Evolutionary conservation across 2,888 invertebrate genomes (phyloP).

Genomic region (Asteroscopus sphinx): DNA sequence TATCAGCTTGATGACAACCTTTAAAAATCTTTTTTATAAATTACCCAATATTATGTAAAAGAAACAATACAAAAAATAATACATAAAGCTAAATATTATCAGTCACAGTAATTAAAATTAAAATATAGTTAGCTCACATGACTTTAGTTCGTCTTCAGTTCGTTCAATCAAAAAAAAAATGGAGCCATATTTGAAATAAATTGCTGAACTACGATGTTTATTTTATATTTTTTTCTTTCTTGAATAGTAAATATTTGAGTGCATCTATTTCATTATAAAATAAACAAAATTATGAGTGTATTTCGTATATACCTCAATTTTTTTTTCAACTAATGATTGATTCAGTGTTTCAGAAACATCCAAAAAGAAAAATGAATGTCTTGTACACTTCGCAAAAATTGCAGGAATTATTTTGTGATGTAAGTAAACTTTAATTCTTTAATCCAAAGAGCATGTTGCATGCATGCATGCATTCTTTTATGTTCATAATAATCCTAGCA

Average conservation of each 20-base stretch:
- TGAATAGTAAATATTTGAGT: conserved; percentile 7
- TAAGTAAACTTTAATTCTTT: conserved; percentile 18
- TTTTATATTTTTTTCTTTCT: neutral
- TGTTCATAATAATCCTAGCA: too few species aligned
- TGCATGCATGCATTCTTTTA: too few species aligned
- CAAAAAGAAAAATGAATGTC: conserved; percentile 61
- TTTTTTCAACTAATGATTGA: conserved; percentile 16
- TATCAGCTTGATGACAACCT: too few species aligned
- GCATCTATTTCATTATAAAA: conserved; percentile 9
- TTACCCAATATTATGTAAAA: too few species aligned
- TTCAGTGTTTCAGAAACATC: neutral
- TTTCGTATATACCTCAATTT: conserved; percentile 8
- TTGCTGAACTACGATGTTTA: conserved; percentile 21
- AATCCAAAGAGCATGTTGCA: neutral
- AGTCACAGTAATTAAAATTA: too few species aligned
- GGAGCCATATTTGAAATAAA: conserved; percentile 37
- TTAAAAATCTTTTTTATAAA: too few species aligned
- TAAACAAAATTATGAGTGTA: conserved; percentile 44
- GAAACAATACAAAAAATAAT: too few species aligned
- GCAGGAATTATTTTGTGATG: conserved; percentile 43
- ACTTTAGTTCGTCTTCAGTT: too few species aligned
- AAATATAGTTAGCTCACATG: too few species aligned
- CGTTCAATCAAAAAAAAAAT: conserved; percentile 14
- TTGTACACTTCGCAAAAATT: conserved; percentile 66
- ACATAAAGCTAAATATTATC: too few species aligned